These are phyloP conservation scores for Ctenicera cuprea DNA, from an alignment of 2,888 invertebrate genomes.

Conservation along the genomic window DNA sequence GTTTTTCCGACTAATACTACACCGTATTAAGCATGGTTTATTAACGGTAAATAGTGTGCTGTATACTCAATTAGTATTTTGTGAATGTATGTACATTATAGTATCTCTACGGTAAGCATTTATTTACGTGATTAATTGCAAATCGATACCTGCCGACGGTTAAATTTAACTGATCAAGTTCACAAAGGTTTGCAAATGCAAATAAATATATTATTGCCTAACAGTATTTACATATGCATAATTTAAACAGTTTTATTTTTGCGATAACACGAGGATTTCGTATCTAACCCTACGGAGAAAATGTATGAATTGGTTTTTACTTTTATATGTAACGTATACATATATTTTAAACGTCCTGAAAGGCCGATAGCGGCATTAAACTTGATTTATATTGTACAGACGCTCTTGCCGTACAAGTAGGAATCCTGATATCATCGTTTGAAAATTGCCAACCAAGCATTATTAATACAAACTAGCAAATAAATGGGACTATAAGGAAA, in stretches of 20 bases:
- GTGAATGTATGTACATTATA: slow-evolving; percentile 29
- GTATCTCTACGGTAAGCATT: slow-evolving; percentile 22
- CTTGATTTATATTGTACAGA: slow-evolving; percentile 47
- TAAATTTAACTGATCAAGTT: slow-evolving; percentile 22
- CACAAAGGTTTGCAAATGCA: slow-evolving; percentile 28
- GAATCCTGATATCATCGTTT: slow-evolving; percentile 47
- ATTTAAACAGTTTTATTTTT: slow-evolving; percentile 2
- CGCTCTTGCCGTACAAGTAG: slow-evolving; percentile 45
- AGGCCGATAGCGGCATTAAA: slow-evolving; percentile 46
- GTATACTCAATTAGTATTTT: slow-evolving; percentile 36
- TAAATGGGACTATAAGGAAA: slow-evolving; percentile 31
- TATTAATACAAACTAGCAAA: slow-evolving; percentile 46
- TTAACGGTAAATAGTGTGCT: background rate
- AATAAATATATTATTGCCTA: slow-evolving; percentile 29
- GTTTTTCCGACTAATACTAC: background rate
- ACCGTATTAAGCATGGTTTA: no score
- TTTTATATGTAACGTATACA: slow-evolving; percentile 44
- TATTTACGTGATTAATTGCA: slow-evolving; percentile 35
- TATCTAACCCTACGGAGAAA: slow-evolving; percentile 21
- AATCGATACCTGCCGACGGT: slow-evolving; percentile 33
- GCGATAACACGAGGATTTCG: background rate
- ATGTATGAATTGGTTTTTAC: slow-evolving; percentile 40
- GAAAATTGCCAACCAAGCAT: slow-evolving; percentile 43
- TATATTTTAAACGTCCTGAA: slow-evolving; percentile 44
- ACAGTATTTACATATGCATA: slow-evolving; percentile 27